Conservation (phyloP, 2,797 vertebrate genomes). For the Clarias fuscus region DNA sequence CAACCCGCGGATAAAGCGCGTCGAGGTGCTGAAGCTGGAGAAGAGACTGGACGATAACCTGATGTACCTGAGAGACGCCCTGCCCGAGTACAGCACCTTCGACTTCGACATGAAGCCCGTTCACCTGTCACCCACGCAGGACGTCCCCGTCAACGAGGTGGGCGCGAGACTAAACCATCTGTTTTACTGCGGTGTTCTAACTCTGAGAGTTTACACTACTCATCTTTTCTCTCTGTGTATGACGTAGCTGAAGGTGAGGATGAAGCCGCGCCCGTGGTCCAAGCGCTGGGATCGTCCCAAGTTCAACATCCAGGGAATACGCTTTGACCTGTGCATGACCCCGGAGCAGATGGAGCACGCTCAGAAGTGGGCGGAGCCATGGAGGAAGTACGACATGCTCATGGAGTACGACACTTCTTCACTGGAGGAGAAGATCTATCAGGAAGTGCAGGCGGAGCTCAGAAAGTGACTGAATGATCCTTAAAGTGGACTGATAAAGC, state of each 20-base stretch:
- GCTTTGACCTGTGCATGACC: slow-evolving; percentile 80
- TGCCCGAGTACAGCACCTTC: slow-evolving; percentile 87
- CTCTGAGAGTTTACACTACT: background rate
- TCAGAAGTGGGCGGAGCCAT: slow-evolving; percentile 84
- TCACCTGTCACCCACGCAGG: slow-evolving; percentile 56
- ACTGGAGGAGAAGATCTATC: slow-evolving; percentile 76
- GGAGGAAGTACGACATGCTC: slow-evolving; percentile 91
- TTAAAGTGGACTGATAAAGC: background rate
- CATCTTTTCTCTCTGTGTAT: background rate
- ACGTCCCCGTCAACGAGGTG: slow-evolving; percentile 85
- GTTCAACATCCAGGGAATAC: slow-evolving; percentile 87
- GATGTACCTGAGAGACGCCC: slow-evolving; percentile 89
- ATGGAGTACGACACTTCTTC: slow-evolving; percentile 85
- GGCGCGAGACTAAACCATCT: background rate
- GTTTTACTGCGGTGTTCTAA: background rate
- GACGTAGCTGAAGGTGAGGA: slow-evolving; percentile 86
- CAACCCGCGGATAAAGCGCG: slow-evolving; percentile 82
- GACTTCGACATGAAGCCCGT: slow-evolving; percentile 84
- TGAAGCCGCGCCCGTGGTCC: slow-evolving; percentile 94
- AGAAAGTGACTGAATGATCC: slow-evolving; percentile 63
- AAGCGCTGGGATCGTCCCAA: slow-evolving; percentile 93
- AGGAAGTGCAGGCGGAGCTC: slow-evolving; percentile 76
- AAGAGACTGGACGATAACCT: slow-evolving; percentile 89
- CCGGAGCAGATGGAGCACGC: slow-evolving; percentile 77
- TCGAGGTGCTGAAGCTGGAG: slow-evolving; percentile 90